Base-by-base conservation (phyloP, 2,888 invertebrate genomes). In the Caenorhabditis drosophilae region DNA sequence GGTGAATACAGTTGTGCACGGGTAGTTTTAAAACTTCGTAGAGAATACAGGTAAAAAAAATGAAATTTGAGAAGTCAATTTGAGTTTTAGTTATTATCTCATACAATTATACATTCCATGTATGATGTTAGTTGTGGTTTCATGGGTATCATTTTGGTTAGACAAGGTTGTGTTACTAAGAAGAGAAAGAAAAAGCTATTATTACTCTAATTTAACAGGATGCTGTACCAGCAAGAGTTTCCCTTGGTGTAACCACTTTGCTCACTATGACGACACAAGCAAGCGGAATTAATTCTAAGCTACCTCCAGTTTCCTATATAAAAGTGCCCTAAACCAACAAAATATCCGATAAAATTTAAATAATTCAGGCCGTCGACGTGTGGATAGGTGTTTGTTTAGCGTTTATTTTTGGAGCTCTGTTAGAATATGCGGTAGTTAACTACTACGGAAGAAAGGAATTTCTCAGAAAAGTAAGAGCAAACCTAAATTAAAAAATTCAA, bases 351-450 rank as follows among this genome's bases (percentile, higher is more conserved):
- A n/a, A n/a, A n/a, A n/a, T n/a, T 38, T 12, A 4, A 18, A n/a
- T 23, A 49, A 41, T 55, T 36, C 38, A 97, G 87, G 86, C 86
- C 23, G 85, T 86, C 36, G 86, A 86, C 70, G 84, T 86, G 7
- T 86, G 86, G 85, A 86, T 86, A 77, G 85, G 85, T 20, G 76
- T 75, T 6, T 77, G 96, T 85, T 88, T 96, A 78, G 96, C 96
- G 48, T 97, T 97, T 86, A 96, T 97, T 50, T 97, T 97, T 85
- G 94, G 95, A 46, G 96, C 97, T 23, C 87, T 97, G 75, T 89
- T 97, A 63, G 97, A 97, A 88, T 97, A 97, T 84, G 96, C 97
- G 55, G 89, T 97, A 67, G 97, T 97, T 79, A 97, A 97, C 88
- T 82, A 82, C 61, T 79, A 79, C 58, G 82, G 82, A 3, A 61